Conservation (phyloP, 2,888 invertebrate genomes). For the Nomada flava region DNA sequence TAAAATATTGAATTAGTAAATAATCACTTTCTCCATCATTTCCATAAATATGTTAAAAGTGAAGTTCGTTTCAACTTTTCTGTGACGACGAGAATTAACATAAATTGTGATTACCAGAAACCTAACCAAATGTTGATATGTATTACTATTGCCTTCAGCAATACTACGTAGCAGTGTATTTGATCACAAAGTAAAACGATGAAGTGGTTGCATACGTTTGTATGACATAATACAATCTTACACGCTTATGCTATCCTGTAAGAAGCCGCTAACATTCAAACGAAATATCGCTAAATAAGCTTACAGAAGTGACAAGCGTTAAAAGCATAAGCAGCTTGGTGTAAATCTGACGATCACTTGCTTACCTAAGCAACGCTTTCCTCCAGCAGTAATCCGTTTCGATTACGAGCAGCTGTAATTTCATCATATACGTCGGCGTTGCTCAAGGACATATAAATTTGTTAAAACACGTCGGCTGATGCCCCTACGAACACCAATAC, state of each 20-base stretch:
- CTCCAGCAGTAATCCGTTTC: conserved; percentile 82
- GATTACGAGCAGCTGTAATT: conserved; percentile 81
- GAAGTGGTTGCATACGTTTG: background rate
- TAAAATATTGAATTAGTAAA: background rate
- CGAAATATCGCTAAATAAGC: conserved; percentile 32
- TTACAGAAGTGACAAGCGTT: conserved; percentile 39
- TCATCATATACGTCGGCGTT: conserved; percentile 80
- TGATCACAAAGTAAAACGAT: background rate
- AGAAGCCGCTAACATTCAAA: conserved; percentile 15
- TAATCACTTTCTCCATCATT: background rate
- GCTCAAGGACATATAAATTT: conserved; percentile 66
- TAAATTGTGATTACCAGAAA: background rate
- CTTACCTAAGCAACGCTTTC: conserved; percentile 81
- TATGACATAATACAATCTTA: background rate
- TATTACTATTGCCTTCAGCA: too few species aligned
- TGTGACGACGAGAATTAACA: background rate
- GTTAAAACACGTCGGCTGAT: conserved; percentile 34
- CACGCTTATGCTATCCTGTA: background rate
- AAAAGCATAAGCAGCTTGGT: conserved; percentile 51
- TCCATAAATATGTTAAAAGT: too few species aligned
- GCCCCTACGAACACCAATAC: conserved; percentile 29
- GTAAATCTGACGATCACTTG: conserved; percentile 34
- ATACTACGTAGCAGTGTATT: too few species aligned
- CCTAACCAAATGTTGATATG: background rate
- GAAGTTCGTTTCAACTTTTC: too few species aligned